Evolutionary conservation across 2,888 invertebrate genomes (phyloP), one percentile per base, ranked within the genome.

Genomic region (Entomobrya multifasciata): DNA sequence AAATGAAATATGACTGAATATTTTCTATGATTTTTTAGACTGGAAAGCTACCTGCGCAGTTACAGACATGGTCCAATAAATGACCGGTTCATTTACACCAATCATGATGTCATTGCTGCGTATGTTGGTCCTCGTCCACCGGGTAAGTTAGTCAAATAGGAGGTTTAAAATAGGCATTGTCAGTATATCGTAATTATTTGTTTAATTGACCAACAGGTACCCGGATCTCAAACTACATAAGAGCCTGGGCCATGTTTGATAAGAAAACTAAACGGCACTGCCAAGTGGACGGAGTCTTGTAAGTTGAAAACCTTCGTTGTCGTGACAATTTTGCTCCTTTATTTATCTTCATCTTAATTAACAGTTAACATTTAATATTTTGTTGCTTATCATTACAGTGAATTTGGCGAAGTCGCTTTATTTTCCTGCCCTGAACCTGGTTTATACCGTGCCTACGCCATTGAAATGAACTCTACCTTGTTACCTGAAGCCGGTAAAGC

Each of bases 161-260:
- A 17, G 1, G 6, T 41, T 22, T 25, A 72, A 72, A n/a, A n/a
- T n/a, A n/a, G n/a, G n/a, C n/a, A n/a, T n/a, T n/a, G n/a, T n/a
- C n/a, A n/a, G n/a, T n/a, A n/a, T n/a, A n/a, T n/a, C n/a, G n/a
- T n/a, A n/a, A n/a, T n/a, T n/a, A n/a, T n/a, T n/a, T n/a, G 47
- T 47, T n/a, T 36, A 30, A 30, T 5, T 30, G 36, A 30, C n/a
- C 13, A 10, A 57, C 25, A 57, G 57, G 15, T 57, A 57, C 13
- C 25, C 2, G 49, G 49, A 25, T 2, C 4, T 20, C 55, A 2
- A 20, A n/a, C 30, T 11, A 30, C 6, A 70, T 80, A 8, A 62
- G 86, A 22, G 22, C 55, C 1, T 86, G 86, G 86, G 86, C 80
- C 17, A 74, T 86, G 86, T 74, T 80, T 65, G 86, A 80, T 15